Percentiles rank a stretch among this genome's conserved stretches.
Conservation (phyloP, 2,113 vertebrate species). For the Sylvietta virens region DNA sequence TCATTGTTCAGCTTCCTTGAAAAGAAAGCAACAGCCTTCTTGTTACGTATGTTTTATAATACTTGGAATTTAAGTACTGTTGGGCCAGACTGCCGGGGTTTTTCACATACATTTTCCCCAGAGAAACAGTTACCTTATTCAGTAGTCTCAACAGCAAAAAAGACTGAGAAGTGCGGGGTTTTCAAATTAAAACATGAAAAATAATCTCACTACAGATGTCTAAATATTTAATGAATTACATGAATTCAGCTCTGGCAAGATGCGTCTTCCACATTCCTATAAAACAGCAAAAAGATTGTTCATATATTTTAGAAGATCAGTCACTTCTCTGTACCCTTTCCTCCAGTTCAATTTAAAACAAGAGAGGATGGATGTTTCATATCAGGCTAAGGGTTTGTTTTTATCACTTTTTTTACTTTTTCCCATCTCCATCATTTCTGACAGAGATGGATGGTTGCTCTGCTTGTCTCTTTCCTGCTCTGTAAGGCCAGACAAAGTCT, state of each 20-base stretch:
- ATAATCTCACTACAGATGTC: background rate
- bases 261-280: background rate
- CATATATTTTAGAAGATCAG: background rate
- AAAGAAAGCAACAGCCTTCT: background rate
- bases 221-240: conserved; percentile 16
- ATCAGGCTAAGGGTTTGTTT: background rate
- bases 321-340: background rate
- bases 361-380: background rate
- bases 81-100: background rate
- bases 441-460: background rate
- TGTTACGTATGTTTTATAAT: background rate
- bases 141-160: background rate
- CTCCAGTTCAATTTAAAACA: background rate
- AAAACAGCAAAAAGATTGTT: background rate
- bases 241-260: background rate
- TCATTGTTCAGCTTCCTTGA: background rate
- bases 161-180: background rate
- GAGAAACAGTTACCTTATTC: background rate
- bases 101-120: background rate
- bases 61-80: background rate
- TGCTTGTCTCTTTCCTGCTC: background rate
- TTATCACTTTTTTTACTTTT: background rate
- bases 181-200: conserved; percentile 36
- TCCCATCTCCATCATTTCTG: background rate
- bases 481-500: background rate